Evolutionary conservation across 2,888 invertebrate species (phyloP).

Genomic region (Galerucella calmariensis): DNA sequence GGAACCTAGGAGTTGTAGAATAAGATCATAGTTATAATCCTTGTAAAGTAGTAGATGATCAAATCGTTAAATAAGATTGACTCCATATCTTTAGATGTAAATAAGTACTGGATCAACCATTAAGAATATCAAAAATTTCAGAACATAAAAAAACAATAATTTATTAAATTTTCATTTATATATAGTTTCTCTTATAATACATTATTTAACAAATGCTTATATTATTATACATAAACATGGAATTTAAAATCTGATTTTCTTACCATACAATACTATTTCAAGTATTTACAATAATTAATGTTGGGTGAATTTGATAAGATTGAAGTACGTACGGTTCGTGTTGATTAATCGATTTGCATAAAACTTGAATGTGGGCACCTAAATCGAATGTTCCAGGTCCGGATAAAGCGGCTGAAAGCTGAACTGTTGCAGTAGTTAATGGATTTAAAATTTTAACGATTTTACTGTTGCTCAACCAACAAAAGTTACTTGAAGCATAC

Average conservation of each 20-base stretch:
- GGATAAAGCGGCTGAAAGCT: constrained; percentile 69
- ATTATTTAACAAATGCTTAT: constrained; percentile 28
- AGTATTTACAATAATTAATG: constrained; percentile 56
- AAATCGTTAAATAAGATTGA: too few species aligned
- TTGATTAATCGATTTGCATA: constrained; percentile 56
- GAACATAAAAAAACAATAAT: constrained; percentile 26
- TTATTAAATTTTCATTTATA: constrained; percentile 21
- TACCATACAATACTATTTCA: constrained; percentile 39
- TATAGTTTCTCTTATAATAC: constrained; percentile 28
- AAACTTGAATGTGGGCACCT: constrained; percentile 72
- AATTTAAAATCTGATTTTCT: constrained; percentile 17
- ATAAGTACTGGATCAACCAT: background rate
- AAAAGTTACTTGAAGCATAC: constrained; percentile 60
- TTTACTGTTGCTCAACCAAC: constrained; percentile 61
- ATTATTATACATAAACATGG: constrained; percentile 19
- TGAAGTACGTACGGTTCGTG: constrained; percentile 56
- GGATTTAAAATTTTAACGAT: constrained; percentile 57
- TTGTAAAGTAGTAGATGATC: too few species aligned
- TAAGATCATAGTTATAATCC: too few species aligned
- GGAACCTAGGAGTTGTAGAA: too few species aligned
- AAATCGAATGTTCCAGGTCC: constrained; percentile 76
- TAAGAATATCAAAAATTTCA: background rate
- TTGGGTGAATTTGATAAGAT: constrained; percentile 58
- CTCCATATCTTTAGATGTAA: too few species aligned
- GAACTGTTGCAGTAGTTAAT: constrained; percentile 56